A percentile compares a stretch with the other conserved stretches of the same genome.
Evolutionary conservation across 2,888 invertebrate species (phyloP).

Genomic region (Yponomeuta plumbellus): DNA sequence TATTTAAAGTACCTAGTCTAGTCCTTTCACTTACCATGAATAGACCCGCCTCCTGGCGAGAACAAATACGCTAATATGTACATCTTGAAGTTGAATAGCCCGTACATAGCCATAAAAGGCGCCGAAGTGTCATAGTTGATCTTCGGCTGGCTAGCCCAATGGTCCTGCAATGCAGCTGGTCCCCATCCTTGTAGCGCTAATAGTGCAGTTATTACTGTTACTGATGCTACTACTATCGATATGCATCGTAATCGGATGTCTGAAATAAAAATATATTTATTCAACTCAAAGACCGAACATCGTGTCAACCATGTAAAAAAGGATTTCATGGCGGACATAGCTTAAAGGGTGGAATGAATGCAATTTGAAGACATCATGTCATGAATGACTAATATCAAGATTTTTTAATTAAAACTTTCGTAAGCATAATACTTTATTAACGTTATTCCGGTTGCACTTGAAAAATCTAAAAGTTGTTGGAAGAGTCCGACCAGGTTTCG

Average conservation of each 20-base stretch:
- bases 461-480: too few relatives aligned
- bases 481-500: too few relatives aligned
- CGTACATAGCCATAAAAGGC: constrained; percentile 97
- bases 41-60: constrained; percentile 87
- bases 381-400: too few relatives aligned
- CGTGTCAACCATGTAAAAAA: too few relatives aligned
- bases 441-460: too few relatives aligned
- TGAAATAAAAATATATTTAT: constrained; percentile 54
- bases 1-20: neutral
- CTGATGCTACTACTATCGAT: constrained; percentile 89
- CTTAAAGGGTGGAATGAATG: too few relatives aligned
- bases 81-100: constrained; percentile 94
- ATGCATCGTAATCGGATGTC: constrained; percentile 94
- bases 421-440: too few relatives aligned
- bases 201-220: constrained; percentile 82
- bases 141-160: constrained; percentile 92
- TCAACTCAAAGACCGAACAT: neutral
- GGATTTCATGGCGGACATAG: too few relatives aligned
- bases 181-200: constrained; percentile 91
- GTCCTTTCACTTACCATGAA: constrained; percentile 81
- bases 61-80: constrained; percentile 97
- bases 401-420: too few relatives aligned
- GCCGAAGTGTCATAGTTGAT: constrained; percentile 94
- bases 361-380: too few relatives aligned
- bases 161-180: constrained; percentile 92